These are phyloP conservation scores for Mycalesis mineus DNA, from an alignment of 2,888 invertebrate species.

Conservation along the genomic window DNA sequence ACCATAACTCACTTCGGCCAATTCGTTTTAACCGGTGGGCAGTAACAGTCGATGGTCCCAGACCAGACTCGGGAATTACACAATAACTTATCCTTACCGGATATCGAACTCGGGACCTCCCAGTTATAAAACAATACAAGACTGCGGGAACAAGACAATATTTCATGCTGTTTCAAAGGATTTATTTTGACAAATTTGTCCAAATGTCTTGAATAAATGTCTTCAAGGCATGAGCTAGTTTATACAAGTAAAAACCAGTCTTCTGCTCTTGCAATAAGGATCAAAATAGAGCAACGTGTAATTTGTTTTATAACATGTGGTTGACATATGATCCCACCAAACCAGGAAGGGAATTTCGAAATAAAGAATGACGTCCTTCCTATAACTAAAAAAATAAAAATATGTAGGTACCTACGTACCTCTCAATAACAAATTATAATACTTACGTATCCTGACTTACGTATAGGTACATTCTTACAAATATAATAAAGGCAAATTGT, in stretches of 20 bases:
- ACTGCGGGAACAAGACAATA: too few relatives aligned
- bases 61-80: too few relatives aligned
- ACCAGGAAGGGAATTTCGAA: conserved; percentile 8
- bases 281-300: neutral
- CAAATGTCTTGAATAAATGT: neutral
- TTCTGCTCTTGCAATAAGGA: neutral
- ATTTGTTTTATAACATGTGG: neutral
- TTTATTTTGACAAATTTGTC: neutral
- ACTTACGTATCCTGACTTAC: too few relatives aligned
- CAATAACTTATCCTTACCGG: too few relatives aligned
- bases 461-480: neutral
- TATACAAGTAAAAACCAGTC: neutral
- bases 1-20: too few relatives aligned
- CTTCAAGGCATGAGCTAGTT: neutral
- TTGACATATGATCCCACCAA: neutral
- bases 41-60: too few relatives aligned
- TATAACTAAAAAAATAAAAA: neutral
- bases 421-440: too few relatives aligned
- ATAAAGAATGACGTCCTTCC: neutral
- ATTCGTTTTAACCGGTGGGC: too few relatives aligned
- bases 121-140: too few relatives aligned
- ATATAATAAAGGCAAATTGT: too few relatives aligned
- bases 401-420: too few relatives aligned
- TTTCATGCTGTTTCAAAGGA: neutral
- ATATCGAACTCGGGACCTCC: too few relatives aligned